A percentile compares a stretch with the other conserved stretches of the same genome.
These are phyloP conservation scores for Lophotis ruficrista DNA, from an alignment of 2,113 vertebrate genomes.

Conservation along the genomic window DNA sequence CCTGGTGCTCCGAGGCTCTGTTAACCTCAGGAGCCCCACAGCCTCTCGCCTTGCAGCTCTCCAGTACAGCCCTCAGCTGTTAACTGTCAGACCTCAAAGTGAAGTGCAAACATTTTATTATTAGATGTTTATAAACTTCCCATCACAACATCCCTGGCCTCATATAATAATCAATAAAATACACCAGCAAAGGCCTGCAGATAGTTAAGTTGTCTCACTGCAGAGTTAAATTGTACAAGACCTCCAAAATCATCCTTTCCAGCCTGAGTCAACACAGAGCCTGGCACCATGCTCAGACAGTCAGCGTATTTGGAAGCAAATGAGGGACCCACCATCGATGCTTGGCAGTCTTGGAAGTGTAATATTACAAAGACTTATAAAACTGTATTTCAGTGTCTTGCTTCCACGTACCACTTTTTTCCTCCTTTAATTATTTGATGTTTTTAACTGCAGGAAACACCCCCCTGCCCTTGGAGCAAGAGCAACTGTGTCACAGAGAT, in stretches of 20 bases:
- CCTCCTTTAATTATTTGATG: neutral
- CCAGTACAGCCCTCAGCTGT: neutral
- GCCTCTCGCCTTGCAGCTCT: neutral
- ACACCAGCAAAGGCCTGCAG: neutral
- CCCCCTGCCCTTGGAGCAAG: neutral
- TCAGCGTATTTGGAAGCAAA: slow-evolving; percentile 15
- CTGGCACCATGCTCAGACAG: neutral
- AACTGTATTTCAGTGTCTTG: neutral
- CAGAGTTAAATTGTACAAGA: neutral
- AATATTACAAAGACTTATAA: neutral
- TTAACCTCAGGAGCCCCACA: neutral
- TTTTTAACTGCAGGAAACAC: neutral
- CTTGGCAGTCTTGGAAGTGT: neutral
- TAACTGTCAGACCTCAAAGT: neutral
- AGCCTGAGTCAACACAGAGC: neutral
- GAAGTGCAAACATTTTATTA: neutral
- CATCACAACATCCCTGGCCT: neutral
- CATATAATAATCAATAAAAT: neutral
- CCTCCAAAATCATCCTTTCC: neutral
- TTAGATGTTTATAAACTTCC: neutral
- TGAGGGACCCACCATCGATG: neutral
- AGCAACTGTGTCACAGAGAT: neutral
- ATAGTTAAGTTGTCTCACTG: neutral
- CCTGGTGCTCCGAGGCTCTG: neutral
- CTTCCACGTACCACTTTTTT: neutral